Conservation (phyloP, 1,140 invertebrate species). For the Platyscapa corneri region DNA sequence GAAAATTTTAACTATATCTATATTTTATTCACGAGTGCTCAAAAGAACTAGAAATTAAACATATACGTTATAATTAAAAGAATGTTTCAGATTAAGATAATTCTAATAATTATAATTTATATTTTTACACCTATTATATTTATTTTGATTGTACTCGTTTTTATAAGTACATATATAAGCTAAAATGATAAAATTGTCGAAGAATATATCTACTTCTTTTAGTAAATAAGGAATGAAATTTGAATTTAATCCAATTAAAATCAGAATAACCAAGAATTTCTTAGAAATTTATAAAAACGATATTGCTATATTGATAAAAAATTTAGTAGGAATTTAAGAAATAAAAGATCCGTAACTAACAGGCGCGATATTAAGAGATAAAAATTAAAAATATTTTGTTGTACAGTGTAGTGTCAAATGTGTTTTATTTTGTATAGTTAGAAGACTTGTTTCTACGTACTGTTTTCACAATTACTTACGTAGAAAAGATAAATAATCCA, state of each 20-base stretch:
- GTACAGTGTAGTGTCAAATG: background rate
- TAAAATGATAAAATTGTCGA: no score
- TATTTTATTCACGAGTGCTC: no score
- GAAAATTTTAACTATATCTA: no score
- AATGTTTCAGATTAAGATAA: no score
- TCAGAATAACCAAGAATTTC: background rate
- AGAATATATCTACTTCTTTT: no score
- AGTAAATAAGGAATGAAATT: background rate
- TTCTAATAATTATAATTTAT: no score
- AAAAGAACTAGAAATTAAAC: no score
- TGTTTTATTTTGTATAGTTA: background rate
- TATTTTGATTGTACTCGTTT: no score
- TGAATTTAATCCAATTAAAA: background rate
- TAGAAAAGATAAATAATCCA: background rate
- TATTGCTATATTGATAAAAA: background rate
- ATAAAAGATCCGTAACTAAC: background rate
- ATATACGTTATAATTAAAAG: no score
- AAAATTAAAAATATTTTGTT: background rate
- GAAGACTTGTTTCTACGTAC: background rate
- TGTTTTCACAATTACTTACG: no score
- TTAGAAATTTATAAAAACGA: background rate
- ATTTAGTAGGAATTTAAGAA: background rate
- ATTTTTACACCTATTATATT: no score
- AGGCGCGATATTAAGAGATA: background rate
- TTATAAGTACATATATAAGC: no score